These are phyloP conservation scores for Porites rus DNA, from an alignment of 92 coral and sea anemone species.

Conservation along the genomic window DNA sequence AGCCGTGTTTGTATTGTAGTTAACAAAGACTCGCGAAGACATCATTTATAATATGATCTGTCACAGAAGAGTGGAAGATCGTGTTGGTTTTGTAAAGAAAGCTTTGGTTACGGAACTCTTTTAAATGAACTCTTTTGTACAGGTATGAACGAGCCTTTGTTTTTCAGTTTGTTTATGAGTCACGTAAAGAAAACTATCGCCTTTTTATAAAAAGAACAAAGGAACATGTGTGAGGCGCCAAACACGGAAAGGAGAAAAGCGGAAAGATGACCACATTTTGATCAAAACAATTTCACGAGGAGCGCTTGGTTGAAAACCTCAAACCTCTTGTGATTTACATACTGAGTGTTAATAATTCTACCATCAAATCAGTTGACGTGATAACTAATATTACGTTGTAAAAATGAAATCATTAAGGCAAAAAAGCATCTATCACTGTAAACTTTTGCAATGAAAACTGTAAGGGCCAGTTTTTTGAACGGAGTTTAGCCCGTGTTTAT, in stretches of 20 bases:
- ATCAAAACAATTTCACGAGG: neutral
- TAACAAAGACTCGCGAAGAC: neutral
- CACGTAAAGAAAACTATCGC: neutral
- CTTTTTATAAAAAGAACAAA: constrained; percentile 18
- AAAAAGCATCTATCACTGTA: no score
- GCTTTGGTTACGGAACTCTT: neutral
- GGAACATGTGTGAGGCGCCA: constrained; percentile 18
- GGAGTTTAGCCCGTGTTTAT: no score
- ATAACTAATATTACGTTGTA: no score
- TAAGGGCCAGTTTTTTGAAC: no score
- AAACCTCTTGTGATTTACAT: neutral
- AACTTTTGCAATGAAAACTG: no score
- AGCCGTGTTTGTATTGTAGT: neutral
- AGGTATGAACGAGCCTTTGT: constrained; percentile 24
- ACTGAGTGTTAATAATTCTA: neutral
- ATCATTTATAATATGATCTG: constrained; percentile 3
- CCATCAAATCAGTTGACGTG: neutral
- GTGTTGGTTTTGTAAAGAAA: constrained; percentile 2
- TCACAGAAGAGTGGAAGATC: constrained; percentile 11
- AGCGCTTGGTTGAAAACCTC: neutral
- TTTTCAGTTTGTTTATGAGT: constrained; percentile 1
- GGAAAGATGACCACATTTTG: neutral
- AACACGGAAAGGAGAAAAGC: neutral
- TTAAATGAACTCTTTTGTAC: constrained; percentile 19
- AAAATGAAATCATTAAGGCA: no score